Conservation (phyloP, 2,113 vertebrate genomes). For the Buteo buteo region DNA sequence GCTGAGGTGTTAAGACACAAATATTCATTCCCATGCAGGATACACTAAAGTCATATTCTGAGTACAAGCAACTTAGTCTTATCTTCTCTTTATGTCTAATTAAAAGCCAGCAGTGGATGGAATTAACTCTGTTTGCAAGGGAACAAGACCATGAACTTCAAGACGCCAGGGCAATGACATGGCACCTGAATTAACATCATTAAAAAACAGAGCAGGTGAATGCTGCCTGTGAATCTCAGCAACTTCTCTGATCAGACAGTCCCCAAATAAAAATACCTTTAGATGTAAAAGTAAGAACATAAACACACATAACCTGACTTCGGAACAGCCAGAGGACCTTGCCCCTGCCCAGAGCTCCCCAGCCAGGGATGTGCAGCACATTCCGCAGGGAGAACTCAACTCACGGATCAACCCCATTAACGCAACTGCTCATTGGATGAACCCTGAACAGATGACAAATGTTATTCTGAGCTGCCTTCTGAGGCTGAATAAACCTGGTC, state of each 20-base stretch:
- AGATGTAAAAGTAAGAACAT: background rate
- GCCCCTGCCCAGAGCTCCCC: too few species aligned
- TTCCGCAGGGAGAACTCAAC: background rate
- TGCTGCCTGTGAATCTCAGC: background rate
- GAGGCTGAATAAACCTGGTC: background rate
- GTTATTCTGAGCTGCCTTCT: background rate
- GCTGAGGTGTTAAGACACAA: background rate
- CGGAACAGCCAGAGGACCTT: background rate
- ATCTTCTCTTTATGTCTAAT: background rate
- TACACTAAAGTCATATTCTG: background rate
- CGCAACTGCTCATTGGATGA: rapidly evolving
- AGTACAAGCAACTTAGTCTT: background rate
- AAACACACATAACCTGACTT: background rate
- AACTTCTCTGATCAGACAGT: background rate
- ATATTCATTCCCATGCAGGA: background rate
- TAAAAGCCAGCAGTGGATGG: background rate
- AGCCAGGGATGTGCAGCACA: background rate
- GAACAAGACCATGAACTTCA: background rate
- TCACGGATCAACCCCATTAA: background rate
- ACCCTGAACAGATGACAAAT: background rate
- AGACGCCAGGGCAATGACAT: background rate
- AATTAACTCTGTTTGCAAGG: background rate
- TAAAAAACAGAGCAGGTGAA: background rate
- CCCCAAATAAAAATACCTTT: background rate
- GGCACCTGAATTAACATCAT: background rate